Conservation (phyloP, 2,113 vertebrate genomes). For the Anoplopoma fimbria region DNA sequence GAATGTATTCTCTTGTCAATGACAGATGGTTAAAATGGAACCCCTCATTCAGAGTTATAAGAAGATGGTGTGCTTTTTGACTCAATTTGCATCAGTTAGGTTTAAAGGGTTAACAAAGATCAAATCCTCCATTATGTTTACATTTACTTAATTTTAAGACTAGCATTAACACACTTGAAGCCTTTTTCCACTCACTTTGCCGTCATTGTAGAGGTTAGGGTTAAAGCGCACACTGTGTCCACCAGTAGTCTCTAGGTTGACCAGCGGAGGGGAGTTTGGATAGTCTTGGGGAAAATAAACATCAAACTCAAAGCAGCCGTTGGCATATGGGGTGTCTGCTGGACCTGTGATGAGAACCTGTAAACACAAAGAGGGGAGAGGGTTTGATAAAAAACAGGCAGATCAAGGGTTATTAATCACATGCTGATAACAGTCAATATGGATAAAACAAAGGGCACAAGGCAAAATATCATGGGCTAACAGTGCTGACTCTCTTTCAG, state of each 20-base stretch:
- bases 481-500: not conserved
- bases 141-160: not conserved
- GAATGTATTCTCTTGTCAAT: not conserved
- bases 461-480: conserved; percentile 16
- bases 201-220: conserved; percentile 99
- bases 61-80: not conserved
- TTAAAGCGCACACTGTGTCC: conserved; percentile 98
- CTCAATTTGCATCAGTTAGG: not conserved
- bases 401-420: conserved; percentile 16
- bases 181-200: conserved; percentile 87
- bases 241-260: conserved; percentile 98
- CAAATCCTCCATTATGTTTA: not conserved
- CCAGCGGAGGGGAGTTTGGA: conserved; percentile 97
- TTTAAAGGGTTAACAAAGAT: not conserved
- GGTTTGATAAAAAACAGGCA: not conserved
- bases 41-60: not conserved
- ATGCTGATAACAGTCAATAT: conserved; percentile 21
- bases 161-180: not conserved
- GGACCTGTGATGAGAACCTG: conserved; percentile 98
- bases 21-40: not conserved
- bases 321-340: conserved; percentile 96
- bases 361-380: not conserved
- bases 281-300: conserved; percentile 99
- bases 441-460: conserved; percentile 12
- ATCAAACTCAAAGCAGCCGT: conserved; percentile 99